Conservation (phyloP, 1,140 invertebrate species). For the Reticulitermes speratus region DNA sequence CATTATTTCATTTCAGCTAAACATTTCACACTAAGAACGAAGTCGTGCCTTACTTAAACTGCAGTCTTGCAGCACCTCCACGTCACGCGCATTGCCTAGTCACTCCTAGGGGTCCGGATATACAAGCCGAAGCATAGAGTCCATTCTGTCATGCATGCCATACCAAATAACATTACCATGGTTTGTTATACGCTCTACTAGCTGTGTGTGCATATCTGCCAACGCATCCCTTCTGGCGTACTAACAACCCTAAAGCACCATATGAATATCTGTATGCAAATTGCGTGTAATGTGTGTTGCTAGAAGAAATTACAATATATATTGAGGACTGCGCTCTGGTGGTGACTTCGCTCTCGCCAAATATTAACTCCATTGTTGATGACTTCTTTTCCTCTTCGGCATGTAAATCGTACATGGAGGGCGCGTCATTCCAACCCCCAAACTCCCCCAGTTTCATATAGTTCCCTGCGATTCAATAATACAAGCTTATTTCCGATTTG, state of each 20-base stretch:
- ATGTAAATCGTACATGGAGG: neutral
- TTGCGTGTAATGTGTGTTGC: neutral
- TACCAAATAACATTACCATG: neutral
- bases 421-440: neutral
- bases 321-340: neutral
- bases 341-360: neutral
- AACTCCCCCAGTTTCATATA: neutral
- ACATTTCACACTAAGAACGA: too few relatives aligned
- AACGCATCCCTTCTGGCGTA: neutral
- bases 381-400: neutral
- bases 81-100: too few relatives aligned
- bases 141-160: neutral
- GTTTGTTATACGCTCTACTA: neutral
- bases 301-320: slow-evolving; percentile 18
- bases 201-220: neutral
- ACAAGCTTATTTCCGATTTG: neutral
- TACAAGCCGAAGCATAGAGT: neutral
- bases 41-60: too few relatives aligned
- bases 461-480: neutral
- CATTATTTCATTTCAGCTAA: too few relatives aligned
- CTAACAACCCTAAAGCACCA: neutral
- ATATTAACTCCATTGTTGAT: slow-evolving; percentile 17
- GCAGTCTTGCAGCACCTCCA: too few relatives aligned
- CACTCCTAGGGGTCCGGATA: neutral
- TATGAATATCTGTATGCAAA: slow-evolving; percentile 19